Percentiles rank a stretch among this genome's conserved stretches.
Conservation (phyloP, 1,140 invertebrate species). For the Rhyacophila brunnea region DNA sequence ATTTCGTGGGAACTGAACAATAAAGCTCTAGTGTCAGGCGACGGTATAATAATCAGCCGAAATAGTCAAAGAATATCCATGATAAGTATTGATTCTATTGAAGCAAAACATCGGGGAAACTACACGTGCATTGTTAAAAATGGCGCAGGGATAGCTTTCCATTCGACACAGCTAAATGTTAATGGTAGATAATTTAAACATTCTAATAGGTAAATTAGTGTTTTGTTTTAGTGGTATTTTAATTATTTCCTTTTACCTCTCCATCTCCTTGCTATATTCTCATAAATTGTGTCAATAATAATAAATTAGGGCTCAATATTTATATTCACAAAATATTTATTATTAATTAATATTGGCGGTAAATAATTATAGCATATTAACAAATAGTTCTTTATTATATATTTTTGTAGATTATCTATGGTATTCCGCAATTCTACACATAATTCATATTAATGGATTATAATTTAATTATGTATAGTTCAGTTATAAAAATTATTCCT, state of each 20-base stretch:
- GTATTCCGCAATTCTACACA: conserved; percentile 63
- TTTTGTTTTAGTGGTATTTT: no score
- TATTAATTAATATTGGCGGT: not conserved
- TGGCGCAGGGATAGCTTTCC: conserved; percentile 51
- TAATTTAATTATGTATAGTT: conserved; percentile 66
- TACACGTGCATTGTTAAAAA: conserved; percentile 64
- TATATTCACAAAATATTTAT: not conserved
- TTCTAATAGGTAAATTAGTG: no score
- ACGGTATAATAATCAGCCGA: conserved; percentile 45
- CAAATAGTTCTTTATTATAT: not conserved
- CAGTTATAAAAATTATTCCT: conserved; percentile 8
- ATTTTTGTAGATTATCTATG: conserved; percentile 4
- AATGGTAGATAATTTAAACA: conserved; percentile 46
- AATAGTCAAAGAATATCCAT: conserved; percentile 57
- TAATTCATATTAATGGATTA: conserved; percentile 67
- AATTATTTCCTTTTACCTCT: no score
- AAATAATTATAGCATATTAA: conserved; percentile 6
- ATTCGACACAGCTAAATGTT: conserved; percentile 47
- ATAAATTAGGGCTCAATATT: conserved; percentile 6
- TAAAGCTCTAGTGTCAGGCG: conserved; percentile 36
- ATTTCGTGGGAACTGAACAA: conserved; percentile 61
- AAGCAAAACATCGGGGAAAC: conserved; percentile 51
- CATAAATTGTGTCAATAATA: conserved; percentile 38
- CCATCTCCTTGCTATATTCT: no score
- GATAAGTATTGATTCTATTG: conserved; percentile 60